phyloP scores from a whole-genome alignment of 2,888 invertebrate genomes.

The Gnatocerus cornutus region DNA sequence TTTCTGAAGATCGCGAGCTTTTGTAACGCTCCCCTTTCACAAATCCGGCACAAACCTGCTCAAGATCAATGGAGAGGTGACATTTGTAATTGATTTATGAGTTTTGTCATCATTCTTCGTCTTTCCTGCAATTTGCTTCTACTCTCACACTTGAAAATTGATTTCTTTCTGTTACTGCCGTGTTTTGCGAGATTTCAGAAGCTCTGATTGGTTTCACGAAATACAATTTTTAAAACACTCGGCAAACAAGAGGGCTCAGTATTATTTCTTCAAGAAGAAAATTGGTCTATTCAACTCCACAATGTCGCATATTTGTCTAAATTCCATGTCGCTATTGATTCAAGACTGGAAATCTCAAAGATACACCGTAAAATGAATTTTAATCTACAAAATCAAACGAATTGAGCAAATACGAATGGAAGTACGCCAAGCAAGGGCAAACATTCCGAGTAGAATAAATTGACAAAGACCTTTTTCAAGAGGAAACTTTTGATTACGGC shows the following conservation, averaged over 20 bases:
- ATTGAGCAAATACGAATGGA: constrained; percentile 51
- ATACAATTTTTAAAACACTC: constrained; percentile 9
- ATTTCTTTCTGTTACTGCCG: constrained; percentile 32
- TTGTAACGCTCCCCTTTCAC: constrained; percentile 50
- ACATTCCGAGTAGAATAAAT: constrained; percentile 21
- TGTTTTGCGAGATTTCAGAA: constrained; percentile 5
- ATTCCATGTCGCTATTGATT: constrained; percentile 51
- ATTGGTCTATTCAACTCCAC: constrained; percentile 29
- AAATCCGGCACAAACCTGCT: constrained; percentile 53
- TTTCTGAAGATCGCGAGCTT: constrained; percentile 35
- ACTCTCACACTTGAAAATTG: constrained; percentile 47
- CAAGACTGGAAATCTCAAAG: constrained; percentile 51
- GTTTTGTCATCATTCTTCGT: constrained; percentile 53
- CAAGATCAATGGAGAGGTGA: constrained; percentile 55
- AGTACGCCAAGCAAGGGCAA: constrained; percentile 22
- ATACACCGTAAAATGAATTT: constrained; percentile 53
- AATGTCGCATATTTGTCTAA: constrained; percentile 38
- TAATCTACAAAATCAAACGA: constrained; percentile 55
- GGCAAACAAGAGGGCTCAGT: background rate
- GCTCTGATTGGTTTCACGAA: background rate
- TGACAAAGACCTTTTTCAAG: constrained; percentile 21
- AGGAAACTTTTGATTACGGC: constrained; percentile 28
- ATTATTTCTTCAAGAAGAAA: constrained; percentile 6
- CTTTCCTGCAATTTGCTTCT: constrained; percentile 52
- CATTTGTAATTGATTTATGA: constrained; percentile 61